These are phyloP conservation scores for Podilymbus podiceps DNA, from an alignment of 2,113 vertebrate species.

Conservation along the genomic window DNA sequence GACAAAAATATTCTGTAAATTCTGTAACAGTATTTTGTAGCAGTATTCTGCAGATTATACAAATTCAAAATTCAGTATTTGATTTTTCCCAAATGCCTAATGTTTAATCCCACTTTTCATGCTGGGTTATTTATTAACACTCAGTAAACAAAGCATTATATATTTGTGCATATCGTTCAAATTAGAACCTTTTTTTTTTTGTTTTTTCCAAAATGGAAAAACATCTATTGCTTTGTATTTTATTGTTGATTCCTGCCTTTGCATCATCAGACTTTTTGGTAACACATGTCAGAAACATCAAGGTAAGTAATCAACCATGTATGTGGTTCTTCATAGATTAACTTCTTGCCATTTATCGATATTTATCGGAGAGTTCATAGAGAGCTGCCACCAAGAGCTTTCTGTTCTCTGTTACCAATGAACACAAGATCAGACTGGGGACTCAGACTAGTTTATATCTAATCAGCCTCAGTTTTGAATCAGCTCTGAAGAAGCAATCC, in stretches of 20 bases:
- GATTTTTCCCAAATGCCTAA: conserved; percentile 35
- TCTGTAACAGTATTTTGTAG: background rate
- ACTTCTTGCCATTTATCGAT: background rate
- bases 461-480: background rate
- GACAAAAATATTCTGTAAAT: background rate
- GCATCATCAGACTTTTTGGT: conserved; percentile 39
- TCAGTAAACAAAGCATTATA: background rate
- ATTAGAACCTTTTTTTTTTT: background rate
- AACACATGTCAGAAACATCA: conserved; percentile 40
- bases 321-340: background rate
- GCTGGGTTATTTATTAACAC: conserved; percentile 52
- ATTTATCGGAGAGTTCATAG: background rate
- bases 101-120: conserved; percentile 67
- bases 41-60: background rate
- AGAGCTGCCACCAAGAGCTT: background rate
- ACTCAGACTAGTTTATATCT: background rate
- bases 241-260: conserved; percentile 42
- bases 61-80: conserved; percentile 8
- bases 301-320: conserved; percentile 65
- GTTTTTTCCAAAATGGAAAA: conserved; percentile 51
- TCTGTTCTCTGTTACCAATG: background rate
- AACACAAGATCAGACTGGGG: background rate
- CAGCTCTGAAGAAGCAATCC: background rate
- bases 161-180: background rate
- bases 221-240: conserved; percentile 21